phyloP scores from a whole-genome alignment of 1,140 invertebrate genomes.

The Tetramorium alpestre region DNA sequence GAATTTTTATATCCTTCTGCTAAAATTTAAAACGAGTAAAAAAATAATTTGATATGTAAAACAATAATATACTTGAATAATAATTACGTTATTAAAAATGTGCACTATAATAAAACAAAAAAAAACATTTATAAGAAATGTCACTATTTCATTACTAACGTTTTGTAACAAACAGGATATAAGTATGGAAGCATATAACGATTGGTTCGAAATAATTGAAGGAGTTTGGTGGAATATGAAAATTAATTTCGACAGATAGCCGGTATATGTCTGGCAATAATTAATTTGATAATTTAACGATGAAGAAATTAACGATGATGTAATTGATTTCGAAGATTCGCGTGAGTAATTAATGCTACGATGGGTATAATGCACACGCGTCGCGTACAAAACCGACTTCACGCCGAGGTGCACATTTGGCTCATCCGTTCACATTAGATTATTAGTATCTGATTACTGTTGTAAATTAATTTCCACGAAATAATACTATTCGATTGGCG shows the following conservation, averaged over 20 bases:
- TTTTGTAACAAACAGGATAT: conserved; percentile 3
- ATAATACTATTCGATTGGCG: conserved; percentile 6
- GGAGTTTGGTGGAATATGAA: conserved; percentile 26
- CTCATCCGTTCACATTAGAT: conserved; percentile 56
- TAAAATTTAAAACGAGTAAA: not conserved
- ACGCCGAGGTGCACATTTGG: conserved; percentile 52
- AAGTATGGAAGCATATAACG: not conserved
- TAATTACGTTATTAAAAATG: not conserved
- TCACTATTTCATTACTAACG: not conserved
- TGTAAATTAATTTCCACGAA: conserved; percentile 53
- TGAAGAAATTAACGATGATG: conserved; percentile 51
- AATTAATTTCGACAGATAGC: conserved; percentile 43
- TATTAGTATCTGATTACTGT: conserved; percentile 57
- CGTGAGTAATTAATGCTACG: conserved; percentile 53
- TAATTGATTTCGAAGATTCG: conserved; percentile 61
- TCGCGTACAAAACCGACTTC: conserved; percentile 54
- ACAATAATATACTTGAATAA: not conserved
- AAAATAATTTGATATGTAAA: not conserved
- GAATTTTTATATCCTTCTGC: not conserved
- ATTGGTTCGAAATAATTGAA: conserved; percentile 44
- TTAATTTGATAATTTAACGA: conserved; percentile 56
- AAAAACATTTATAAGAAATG: not conserved
- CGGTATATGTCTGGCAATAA: conserved; percentile 22
- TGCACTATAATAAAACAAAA: not conserved
- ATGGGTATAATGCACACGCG: conserved; percentile 43